phyloP scores from a whole-genome alignment of 2,113 vertebrate species.

The Cololabis saira region DNA sequence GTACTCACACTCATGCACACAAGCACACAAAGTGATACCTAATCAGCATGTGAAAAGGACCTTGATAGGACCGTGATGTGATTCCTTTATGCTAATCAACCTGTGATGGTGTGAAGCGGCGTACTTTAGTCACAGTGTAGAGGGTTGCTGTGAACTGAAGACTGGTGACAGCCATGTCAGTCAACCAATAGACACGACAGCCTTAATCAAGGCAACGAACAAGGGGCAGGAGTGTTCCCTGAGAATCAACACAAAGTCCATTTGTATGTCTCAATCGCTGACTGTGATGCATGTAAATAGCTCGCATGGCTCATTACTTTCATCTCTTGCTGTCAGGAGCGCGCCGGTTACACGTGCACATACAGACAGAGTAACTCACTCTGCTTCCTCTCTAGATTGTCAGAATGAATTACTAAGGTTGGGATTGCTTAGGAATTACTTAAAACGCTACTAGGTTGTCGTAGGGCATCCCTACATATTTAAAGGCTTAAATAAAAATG shows the following conservation, averaged over 20 bases:
- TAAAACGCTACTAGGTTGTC: too few species aligned
- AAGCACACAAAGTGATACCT: slow-evolving; percentile 9
- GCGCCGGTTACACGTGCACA: slow-evolving; percentile 25
- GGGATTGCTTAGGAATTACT: too few species aligned
- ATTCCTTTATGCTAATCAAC: slow-evolving; percentile 42
- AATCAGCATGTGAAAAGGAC: slow-evolving; percentile 45
- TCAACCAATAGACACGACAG: slow-evolving; percentile 60
- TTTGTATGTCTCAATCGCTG: slow-evolving; percentile 61
- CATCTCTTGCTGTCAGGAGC: slow-evolving; percentile 54
- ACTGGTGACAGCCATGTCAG: slow-evolving; percentile 61
- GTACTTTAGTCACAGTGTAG: slow-evolving; percentile 6
- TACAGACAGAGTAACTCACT: slow-evolving; percentile 21
- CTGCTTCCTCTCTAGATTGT: slow-evolving; percentile 36
- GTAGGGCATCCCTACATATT: too few species aligned
- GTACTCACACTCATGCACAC: background rate
- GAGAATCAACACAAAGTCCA: slow-evolving; percentile 60
- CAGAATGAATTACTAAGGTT: slow-evolving; percentile 56
- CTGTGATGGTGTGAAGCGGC: slow-evolving; percentile 25
- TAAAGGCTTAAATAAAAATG: too few species aligned
- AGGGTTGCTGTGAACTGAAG: slow-evolving; percentile 26
- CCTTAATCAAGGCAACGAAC: slow-evolving; percentile 63
- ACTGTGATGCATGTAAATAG: slow-evolving; percentile 68
- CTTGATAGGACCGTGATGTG: slow-evolving; percentile 34
- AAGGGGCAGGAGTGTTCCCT: slow-evolving; percentile 32
- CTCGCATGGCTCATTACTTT: slow-evolving; percentile 66